phyloP scores from a whole-genome alignment of 1,140 invertebrate species.

The Hirudo medicinalis region DNA sequence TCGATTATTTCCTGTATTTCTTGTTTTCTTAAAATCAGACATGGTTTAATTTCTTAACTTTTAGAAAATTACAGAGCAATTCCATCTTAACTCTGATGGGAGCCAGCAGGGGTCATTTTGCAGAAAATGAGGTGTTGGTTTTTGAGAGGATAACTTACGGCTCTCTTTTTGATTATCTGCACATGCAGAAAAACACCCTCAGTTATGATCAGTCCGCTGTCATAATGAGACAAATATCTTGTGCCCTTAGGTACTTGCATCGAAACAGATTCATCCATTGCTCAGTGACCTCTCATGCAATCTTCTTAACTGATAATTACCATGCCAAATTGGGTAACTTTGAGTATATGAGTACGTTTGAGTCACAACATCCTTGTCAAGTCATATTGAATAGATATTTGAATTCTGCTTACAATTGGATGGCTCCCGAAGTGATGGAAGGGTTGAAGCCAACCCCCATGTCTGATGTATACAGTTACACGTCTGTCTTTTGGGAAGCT shows the following conservation, averaged over 20 bases:
- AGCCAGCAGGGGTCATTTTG: too few relatives aligned
- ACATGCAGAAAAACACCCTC: too few relatives aligned
- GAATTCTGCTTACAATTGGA: conserved; percentile 38
- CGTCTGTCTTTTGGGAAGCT: conserved; percentile 42
- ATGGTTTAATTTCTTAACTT: too few relatives aligned
- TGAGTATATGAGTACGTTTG: conserved; percentile 33
- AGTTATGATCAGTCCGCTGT: too few relatives aligned
- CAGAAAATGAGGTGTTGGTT: too few relatives aligned
- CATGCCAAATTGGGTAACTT: conserved; percentile 42
- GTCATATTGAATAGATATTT: conserved; percentile 23
- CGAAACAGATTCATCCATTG: conserved; percentile 39
- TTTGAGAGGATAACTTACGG: too few relatives aligned
- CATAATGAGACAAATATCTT: conserved; percentile 35
- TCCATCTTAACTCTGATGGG: too few relatives aligned
- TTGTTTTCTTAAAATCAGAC: too few relatives aligned
- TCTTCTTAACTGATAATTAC: conserved; percentile 35
- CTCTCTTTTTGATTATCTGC: too few relatives aligned
- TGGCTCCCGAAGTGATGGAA: conserved; percentile 41
- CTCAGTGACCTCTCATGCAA: conserved; percentile 41
- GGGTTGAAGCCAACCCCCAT: conserved; percentile 30
- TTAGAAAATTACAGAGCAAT: too few relatives aligned
- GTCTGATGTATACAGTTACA: conserved; percentile 42
- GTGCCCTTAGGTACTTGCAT: conserved; percentile 42
- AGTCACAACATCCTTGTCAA: conserved; percentile 21
- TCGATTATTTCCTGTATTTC: too few relatives aligned